These are phyloP conservation scores for Chrysolina haemoptera DNA, from an alignment of 2,888 invertebrate genomes.

Conservation along the genomic window DNA sequence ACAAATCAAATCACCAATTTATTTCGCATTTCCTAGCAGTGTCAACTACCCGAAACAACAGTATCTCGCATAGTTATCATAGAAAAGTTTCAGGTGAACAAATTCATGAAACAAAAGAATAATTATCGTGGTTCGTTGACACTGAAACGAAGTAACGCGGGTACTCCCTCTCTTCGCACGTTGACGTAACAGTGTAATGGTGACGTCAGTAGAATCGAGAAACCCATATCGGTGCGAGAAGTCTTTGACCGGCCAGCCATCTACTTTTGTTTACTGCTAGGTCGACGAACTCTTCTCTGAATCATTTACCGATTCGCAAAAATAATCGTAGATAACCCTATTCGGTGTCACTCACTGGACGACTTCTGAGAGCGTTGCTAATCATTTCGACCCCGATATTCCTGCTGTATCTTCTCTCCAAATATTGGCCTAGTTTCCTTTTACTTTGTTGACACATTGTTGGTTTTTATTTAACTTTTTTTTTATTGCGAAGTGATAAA, in stretches of 20 bases:
- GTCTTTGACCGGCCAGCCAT: constrained; percentile 63
- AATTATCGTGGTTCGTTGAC: constrained; percentile 57
- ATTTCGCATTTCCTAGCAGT: too few relatives aligned
- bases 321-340: constrained; percentile 59
- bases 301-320: constrained; percentile 59
- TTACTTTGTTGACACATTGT: constrained; percentile 30
- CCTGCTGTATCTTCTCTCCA: constrained; percentile 42
- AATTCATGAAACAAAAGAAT: constrained; percentile 20
- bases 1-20: too few relatives aligned
- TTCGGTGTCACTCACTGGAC: constrained; percentile 58
- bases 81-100: neutral
- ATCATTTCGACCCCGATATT: constrained; percentile 53
- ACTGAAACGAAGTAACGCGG: constrained; percentile 56
- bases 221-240: constrained; percentile 62
- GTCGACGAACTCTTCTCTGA: constrained; percentile 49
- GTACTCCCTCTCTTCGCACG: constrained; percentile 48
- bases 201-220: constrained; percentile 65
- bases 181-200: constrained; percentile 61
- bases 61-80: neutral
- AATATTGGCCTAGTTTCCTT: constrained; percentile 43
- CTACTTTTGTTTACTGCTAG: constrained; percentile 39
- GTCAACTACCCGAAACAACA: too few relatives aligned
- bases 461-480: constrained; percentile 37
- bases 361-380: constrained; percentile 49
- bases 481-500: constrained; percentile 28